phyloP scores from a whole-genome alignment of 2,113 vertebrate genomes.

The Dromaius novaehollandiae region DNA sequence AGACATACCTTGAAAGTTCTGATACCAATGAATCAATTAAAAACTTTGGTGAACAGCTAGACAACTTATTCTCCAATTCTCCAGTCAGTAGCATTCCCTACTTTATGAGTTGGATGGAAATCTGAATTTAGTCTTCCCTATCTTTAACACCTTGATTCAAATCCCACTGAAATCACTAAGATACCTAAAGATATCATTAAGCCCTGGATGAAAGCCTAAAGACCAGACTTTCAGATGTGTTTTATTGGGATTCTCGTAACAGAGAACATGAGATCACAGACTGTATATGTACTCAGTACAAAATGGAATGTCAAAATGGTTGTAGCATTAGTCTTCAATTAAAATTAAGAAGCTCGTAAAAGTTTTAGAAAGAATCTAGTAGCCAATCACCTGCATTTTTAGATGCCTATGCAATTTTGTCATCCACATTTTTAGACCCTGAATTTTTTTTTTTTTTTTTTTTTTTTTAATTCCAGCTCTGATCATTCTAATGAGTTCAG shows the following conservation, averaged over 20 bases:
- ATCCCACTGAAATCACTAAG: not conserved
- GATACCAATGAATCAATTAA: not conserved
- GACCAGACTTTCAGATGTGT: not conserved
- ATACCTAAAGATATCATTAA: not conserved
- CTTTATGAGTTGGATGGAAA: not conserved
- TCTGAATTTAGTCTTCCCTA: not conserved
- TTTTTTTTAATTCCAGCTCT: not conserved
- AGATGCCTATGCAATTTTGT: not conserved
- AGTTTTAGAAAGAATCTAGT: not conserved
- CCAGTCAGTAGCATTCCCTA: not conserved
- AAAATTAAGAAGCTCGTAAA: not conserved
- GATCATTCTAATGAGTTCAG: not conserved
- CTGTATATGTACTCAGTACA: not conserved
- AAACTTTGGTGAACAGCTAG: not conserved
- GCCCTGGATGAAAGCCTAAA: not conserved
- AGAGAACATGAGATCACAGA: not conserved
- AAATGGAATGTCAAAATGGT: not conserved
- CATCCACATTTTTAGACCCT: not conserved
- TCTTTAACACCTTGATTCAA: not conserved
- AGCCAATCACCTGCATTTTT: not conserved
- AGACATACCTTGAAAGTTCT: not conserved
- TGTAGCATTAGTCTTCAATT: not conserved
- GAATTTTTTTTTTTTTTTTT: rapidly evolving
- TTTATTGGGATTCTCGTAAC: not conserved
- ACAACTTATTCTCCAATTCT: not conserved